Conservation (phyloP, 2,888 invertebrate species). For the Diaphora mendica region DNA sequence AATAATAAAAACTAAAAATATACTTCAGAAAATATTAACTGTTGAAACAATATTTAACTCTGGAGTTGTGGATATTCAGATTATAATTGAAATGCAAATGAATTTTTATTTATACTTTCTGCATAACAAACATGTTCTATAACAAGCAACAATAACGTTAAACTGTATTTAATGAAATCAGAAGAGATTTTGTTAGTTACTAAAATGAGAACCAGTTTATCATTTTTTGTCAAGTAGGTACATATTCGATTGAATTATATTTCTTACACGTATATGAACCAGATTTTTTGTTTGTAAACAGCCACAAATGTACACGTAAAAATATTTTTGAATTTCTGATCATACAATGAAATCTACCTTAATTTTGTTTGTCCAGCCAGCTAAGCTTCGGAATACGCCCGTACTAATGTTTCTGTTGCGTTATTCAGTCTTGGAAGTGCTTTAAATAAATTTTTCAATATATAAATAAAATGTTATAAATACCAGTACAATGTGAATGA, state of each 20-base stretch:
- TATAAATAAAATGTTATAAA: slow-evolving; percentile 27
- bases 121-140: not conserved
- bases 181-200: not conserved
- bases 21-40: not conserved
- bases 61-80: not conserved
- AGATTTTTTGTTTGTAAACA: not conserved
- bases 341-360: not conserved
- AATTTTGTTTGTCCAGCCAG: not conserved
- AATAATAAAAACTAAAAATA: too few species aligned
- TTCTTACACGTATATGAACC: not conserved
- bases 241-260: too few species aligned
- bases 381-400: not conserved
- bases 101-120: too few species aligned
- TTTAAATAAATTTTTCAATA: slow-evolving; percentile 31
- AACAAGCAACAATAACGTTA: not conserved
- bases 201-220: not conserved
- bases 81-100: not conserved
- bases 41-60: not conserved
- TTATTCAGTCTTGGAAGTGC: slow-evolving; percentile 19
- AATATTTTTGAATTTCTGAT: not conserved
- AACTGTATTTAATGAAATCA: not conserved
- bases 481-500: slow-evolving; percentile 21
- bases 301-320: too few species aligned
- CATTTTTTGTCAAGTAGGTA: too few species aligned
- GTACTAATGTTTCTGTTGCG: not conserved